phyloP scores from a whole-genome alignment of 2,113 vertebrate species.

The Chaenocephalus aceratus region DNA sequence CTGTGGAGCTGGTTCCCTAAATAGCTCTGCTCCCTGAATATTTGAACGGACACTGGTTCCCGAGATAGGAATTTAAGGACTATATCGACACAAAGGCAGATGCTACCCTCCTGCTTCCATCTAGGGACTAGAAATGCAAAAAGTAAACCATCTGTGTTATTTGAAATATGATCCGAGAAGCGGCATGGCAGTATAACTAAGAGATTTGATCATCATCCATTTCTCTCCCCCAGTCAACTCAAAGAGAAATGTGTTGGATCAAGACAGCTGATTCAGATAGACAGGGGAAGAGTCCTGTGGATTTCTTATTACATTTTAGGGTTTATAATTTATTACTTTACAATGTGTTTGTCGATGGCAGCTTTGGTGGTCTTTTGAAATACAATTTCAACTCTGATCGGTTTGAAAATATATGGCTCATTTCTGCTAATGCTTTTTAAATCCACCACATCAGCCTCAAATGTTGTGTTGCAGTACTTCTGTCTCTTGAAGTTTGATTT shows the following conservation, averaged over 20 bases:
- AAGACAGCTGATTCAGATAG: neutral
- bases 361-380: slow-evolving; percentile 33
- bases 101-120: slow-evolving; percentile 18
- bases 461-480: slow-evolving; percentile 43
- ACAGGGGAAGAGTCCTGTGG: slow-evolving; percentile 30
- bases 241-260: neutral
- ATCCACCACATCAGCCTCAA: slow-evolving; percentile 36
- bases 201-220: slow-evolving; percentile 12
- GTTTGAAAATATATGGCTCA: slow-evolving; percentile 27
- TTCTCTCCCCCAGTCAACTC: neutral
- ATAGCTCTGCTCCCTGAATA: slow-evolving; percentile 1
- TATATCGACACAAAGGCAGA: slow-evolving; percentile 2
- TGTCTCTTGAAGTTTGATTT: slow-evolving; percentile 66
- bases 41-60: neutral
- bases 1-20: neutral
- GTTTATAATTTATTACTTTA: slow-evolving; percentile 36
- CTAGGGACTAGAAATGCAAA: slow-evolving; percentile 15
- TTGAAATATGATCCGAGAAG: slow-evolving; percentile 44
- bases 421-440: slow-evolving; percentile 28
- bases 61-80: slow-evolving; percentile 1
- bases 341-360: slow-evolving; percentile 30
- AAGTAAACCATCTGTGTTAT: slow-evolving; percentile 24
- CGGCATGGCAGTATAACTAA: slow-evolving; percentile 52
- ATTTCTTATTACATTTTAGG: slow-evolving; percentile 35
- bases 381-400: slow-evolving; percentile 30